Evolutionary conservation across 2,797 vertebrate genomes (phyloP), one percentile per base, ranked within the genome.

Genomic region (Liasis olivaceus): DNA sequence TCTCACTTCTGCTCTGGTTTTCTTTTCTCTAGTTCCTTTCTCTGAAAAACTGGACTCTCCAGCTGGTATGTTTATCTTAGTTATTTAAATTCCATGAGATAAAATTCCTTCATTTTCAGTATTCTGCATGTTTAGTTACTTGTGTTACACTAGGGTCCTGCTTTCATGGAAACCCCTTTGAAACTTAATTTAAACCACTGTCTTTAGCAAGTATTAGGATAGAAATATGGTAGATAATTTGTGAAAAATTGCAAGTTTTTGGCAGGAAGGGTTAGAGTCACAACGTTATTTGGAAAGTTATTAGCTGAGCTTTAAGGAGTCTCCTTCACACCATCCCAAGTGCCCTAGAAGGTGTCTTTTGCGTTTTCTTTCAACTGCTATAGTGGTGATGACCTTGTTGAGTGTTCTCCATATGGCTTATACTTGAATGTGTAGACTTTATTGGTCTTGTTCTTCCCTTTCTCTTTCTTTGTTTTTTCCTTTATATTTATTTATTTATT

Each of bases 31-130:
- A 99, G 99, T 99, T 99, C 97, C 98, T 99, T 94, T 98, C 99
- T 93, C 94, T 99, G 98, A 99, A 99, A 97, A 99, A 98, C 97
- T 99, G 99, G 99, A 98, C 98, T 97, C 98, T 99, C 88, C 99
- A 99, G 56, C 97, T 99, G 98, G 99, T 99, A 98, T 87, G 63
- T 94, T 95, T 28, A 13, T 6, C 54, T 89, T 60, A 87, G 11
- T 88, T 87, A 72, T 20, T 51, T 59, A 0, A 15, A 14, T 90
- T 63, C 60, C 15, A 36, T 77, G n/a, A 24, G 6, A 15, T n/a
- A 31, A 26, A 87, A 13, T 51, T 66, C 90, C 58, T 92, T 54
- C 90, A 31, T 88, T 64, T 72, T 31, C 63, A 47, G 12, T 24
- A 8, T 58, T 69, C 3, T 60, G 36, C 66, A 58, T 85, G 5